Conservation (phyloP, 2,113 vertebrate genomes). For the Gavialis gangeticus region DNA sequence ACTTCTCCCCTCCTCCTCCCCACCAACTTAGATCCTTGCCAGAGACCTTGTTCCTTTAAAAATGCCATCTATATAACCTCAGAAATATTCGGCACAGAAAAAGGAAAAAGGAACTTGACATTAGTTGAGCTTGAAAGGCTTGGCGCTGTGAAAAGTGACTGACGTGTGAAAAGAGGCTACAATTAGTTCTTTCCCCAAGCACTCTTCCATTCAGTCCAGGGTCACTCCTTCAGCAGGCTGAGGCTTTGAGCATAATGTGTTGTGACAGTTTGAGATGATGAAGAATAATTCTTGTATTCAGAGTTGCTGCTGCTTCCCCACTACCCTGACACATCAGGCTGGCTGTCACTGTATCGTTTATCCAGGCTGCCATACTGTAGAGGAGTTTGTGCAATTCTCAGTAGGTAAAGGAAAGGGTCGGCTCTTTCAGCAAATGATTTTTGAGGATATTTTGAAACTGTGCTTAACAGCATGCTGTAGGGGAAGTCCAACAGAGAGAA, state of each 20-base stretch:
- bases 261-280: slow-evolving; percentile 89
- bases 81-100: slow-evolving; percentile 70
- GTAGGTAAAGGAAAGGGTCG: slow-evolving; percentile 72
- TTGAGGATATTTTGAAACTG: slow-evolving; percentile 80
- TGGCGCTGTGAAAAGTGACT: slow-evolving; percentile 82
- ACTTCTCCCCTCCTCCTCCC: slow-evolving; percentile 47
- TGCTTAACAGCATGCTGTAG: slow-evolving; percentile 83
- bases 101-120: slow-evolving; percentile 74
- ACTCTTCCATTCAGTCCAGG: slow-evolving; percentile 81
- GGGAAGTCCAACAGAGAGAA: slow-evolving; percentile 78
- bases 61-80: slow-evolving; percentile 66
- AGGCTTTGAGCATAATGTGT: slow-evolving; percentile 87
- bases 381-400: slow-evolving; percentile 77
- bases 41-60: slow-evolving; percentile 72
- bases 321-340: slow-evolving; percentile 84
- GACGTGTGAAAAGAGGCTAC: slow-evolving; percentile 89
- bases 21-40: slow-evolving; percentile 33
- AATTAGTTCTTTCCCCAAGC: slow-evolving; percentile 87
- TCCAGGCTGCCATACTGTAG: slow-evolving; percentile 74
- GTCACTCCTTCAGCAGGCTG: slow-evolving; percentile 80
- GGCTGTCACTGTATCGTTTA: slow-evolving; percentile 88
- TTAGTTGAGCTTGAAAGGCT: slow-evolving; percentile 82
- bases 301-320: slow-evolving; percentile 76
- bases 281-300: slow-evolving; percentile 91
- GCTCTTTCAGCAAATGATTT: slow-evolving; percentile 80